Base-by-base conservation (phyloP, 2,797 vertebrate species). In the Melanogrammus aeglefinus region DNA sequence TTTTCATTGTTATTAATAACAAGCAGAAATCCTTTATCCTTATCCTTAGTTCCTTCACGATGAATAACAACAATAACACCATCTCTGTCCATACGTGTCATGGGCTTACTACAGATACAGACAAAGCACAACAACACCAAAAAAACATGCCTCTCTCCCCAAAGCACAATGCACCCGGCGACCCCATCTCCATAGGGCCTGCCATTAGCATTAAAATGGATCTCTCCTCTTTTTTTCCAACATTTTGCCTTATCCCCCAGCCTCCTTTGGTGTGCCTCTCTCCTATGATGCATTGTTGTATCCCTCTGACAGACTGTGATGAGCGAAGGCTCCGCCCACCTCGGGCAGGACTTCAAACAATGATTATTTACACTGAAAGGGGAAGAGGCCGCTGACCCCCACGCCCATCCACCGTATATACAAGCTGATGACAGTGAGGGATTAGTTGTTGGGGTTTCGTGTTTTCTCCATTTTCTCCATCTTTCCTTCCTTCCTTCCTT, bases 331-430 rank as follows among this genome's bases (percentile, higher is more conserved):
- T 16, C 63, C 51, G 10, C 13, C 31, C 7, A 73, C 78, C 76
- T 78, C 69, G 74, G 75, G 75, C 74, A 21, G 79, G 83, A 85
- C 82, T 86, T 89, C 86, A 87, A 86, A 90, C 81, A 84, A 73
- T 78, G 75, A 57, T 86, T 85, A 85, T 76, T 86, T 85, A 88
- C 83, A 82, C 82, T 81, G 66, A 74, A 75, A 47, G 77, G 81
- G 76, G 63, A 82, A 80, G 82, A 83, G 86, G 82, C 57, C 82
- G 78, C 72, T 83, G 82, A 76, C 63, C 73, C 27, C 71, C 73
- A 73, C 79, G 82, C 88, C 79, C 82, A 75, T 83, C 76, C 78
- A 79, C 85, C 78, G 79, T 83, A 77, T 74, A 38, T 75, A 78
- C 83, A 85, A 86, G 78, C 73, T 84, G 83, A 83, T 85, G 80